phyloP scores from a whole-genome alignment of 2,797 vertebrate genomes.

The Pseudochaenichthys georgianus region DNA sequence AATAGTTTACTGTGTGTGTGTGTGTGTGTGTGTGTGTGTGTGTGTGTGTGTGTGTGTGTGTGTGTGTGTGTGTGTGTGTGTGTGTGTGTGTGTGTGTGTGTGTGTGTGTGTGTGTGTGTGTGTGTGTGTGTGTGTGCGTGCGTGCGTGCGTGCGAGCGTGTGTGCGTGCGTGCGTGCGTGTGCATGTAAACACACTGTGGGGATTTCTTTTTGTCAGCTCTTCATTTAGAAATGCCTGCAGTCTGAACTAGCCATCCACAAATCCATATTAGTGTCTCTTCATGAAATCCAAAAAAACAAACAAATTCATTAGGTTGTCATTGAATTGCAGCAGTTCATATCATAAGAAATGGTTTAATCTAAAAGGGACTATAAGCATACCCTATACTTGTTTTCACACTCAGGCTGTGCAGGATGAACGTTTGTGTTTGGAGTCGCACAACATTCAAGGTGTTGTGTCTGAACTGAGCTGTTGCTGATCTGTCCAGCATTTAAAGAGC shows the following conservation, averaged over 20 bases:
- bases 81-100: too few species aligned
- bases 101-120: too few species aligned
- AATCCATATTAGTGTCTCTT: not conserved
- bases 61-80: too few species aligned
- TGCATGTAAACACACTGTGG: not conserved
- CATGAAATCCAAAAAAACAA: not conserved
- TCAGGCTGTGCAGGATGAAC: not conserved
- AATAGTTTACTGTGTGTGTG: not conserved
- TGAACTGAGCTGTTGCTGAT: constrained; percentile 2
- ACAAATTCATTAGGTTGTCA: not conserved
- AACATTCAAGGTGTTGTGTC: not conserved
- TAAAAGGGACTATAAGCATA: not conserved
- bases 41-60: too few species aligned
- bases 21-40: not conserved
- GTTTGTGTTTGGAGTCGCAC: not conserved
- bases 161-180: not conserved
- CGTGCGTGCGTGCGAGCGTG: too few species aligned
- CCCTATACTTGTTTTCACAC: not conserved
- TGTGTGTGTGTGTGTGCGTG: too few species aligned
- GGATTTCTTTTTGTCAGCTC: not conserved
- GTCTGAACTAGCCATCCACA: not conserved
- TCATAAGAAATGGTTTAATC: not conserved
- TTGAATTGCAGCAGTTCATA: not conserved
- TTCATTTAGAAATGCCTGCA: not conserved
- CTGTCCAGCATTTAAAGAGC: not conserved